A percentile compares a stretch with the other conserved stretches of the same genome.
Evolutionary conservation across 2,888 invertebrate genomes (phyloP).

Genomic region (Sclerodermus sp.): DNA sequence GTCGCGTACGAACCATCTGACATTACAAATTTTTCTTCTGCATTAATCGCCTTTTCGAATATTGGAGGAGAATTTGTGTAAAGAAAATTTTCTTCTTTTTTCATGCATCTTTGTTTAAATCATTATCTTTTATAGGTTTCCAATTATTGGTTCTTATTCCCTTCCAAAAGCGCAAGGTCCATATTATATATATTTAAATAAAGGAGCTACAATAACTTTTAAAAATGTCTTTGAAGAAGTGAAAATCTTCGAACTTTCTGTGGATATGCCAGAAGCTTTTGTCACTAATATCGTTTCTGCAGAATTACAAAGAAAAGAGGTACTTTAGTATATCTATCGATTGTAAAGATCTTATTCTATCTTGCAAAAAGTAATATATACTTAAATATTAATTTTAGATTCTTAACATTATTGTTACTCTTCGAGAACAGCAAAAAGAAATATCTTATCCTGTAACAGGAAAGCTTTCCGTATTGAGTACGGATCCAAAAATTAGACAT

Average conservation of each 20-base stretch:
- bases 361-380: too few relatives aligned
- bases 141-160: constrained; percentile 30
- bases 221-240: constrained; percentile 36
- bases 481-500: constrained; percentile 22
- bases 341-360: neutral
- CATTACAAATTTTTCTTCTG: constrained; percentile 25
- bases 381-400: constrained; percentile 13
- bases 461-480: constrained; percentile 29
- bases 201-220: constrained; percentile 27
- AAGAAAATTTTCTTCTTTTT: neutral
- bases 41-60: constrained; percentile 29
- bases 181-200: constrained; percentile 19
- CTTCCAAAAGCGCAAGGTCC: constrained; percentile 43
- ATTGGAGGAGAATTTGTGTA: constrained; percentile 38
- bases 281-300: constrained; percentile 7
- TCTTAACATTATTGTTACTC: constrained; percentile 20
- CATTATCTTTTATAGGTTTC: constrained; percentile 27
- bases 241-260: constrained; percentile 31
- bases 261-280: constrained; percentile 30
- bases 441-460: constrained; percentile 27
- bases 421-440: constrained; percentile 9
- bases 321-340: constrained; percentile 7
- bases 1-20: constrained; percentile 37
- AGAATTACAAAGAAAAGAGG: constrained; percentile 31
- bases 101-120: neutral